phyloP scores from a whole-genome alignment of 2,888 invertebrate genomes.

The Holacanthella duospinosa region DNA sequence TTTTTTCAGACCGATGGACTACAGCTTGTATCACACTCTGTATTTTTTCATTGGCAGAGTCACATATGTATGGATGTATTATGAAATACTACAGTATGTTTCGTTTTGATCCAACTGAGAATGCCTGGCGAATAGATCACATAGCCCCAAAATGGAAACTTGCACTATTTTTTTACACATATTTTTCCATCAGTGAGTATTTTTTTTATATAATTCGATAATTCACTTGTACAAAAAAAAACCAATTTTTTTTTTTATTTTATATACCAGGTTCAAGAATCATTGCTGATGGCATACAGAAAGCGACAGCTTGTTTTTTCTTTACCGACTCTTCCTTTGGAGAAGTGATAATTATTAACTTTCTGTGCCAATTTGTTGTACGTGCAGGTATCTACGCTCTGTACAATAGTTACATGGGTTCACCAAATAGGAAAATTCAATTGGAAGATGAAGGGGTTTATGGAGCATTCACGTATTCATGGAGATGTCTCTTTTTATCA shows the following conservation, averaged over 20 bases:
- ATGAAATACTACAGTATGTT: conserved; percentile 22
- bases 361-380: conserved; percentile 20
- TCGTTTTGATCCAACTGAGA: conserved; percentile 6
- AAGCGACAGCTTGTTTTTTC: conserved; percentile 23
- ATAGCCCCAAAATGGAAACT: conserved; percentile 16
- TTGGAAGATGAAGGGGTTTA: conserved; percentile 18
- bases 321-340: conserved; percentile 18
- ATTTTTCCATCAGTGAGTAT: conserved; percentile 18
- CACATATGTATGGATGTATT: conserved; percentile 18
- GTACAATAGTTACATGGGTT: not conserved
- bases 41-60: conserved; percentile 22
- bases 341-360: conserved; percentile 21
- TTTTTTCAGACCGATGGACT: conserved; percentile 20
- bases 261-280: conserved; percentile 17
- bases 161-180: conserved; percentile 20
- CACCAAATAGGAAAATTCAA: not conserved
- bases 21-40: conserved; percentile 18
- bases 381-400: conserved; percentile 13
- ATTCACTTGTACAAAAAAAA: too few relatives aligned
- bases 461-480: conserved; percentile 24
- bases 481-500: conserved; percentile 23
- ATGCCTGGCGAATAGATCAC: conserved; percentile 23
- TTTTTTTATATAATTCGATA: too few relatives aligned
- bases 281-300: conserved; percentile 21
- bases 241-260: not conserved